phyloP scores from a whole-genome alignment of 2,797 vertebrate genomes.

The Amphiprion clarkii region DNA sequence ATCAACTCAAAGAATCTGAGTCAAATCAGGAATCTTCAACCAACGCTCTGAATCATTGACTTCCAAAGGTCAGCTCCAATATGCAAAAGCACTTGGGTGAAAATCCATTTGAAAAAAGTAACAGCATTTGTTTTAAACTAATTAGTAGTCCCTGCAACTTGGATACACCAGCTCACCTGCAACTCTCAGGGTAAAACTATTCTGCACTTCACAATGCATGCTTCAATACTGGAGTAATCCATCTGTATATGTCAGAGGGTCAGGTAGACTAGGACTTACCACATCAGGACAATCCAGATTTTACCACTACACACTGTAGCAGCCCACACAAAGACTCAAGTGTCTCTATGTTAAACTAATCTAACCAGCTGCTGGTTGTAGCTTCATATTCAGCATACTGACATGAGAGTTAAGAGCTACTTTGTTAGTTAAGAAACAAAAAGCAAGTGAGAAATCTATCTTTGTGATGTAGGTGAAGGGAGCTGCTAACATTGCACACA shows the following conservation, averaged over 20 bases:
- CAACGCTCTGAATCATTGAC: no score
- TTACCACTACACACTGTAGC: neutral
- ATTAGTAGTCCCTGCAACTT: no score
- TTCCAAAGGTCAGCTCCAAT: no score
- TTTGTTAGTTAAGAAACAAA: neutral
- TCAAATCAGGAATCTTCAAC: no score
- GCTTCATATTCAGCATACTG: slow-evolving; percentile 7
- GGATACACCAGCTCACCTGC: no score
- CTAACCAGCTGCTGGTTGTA: slow-evolving; percentile 2
- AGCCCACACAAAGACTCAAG: neutral
- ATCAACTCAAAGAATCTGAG: no score
- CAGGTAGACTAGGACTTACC: neutral
- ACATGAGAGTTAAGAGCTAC: slow-evolving; percentile 5
- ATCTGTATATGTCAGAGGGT: neutral
- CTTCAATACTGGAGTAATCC: no score
- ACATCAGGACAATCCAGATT: neutral
- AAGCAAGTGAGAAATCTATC: neutral
- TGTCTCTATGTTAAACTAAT: neutral
- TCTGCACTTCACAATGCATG: no score
- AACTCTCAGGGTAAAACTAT: no score
- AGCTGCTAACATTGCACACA: neutral
- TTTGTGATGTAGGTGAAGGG: neutral
- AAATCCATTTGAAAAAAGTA: no score
- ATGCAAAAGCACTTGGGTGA: neutral
- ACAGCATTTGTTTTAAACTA: no score